Conservation (phyloP, 37 sponge, comb jelly and placozoan species). For the Ianthella basta region DNA sequence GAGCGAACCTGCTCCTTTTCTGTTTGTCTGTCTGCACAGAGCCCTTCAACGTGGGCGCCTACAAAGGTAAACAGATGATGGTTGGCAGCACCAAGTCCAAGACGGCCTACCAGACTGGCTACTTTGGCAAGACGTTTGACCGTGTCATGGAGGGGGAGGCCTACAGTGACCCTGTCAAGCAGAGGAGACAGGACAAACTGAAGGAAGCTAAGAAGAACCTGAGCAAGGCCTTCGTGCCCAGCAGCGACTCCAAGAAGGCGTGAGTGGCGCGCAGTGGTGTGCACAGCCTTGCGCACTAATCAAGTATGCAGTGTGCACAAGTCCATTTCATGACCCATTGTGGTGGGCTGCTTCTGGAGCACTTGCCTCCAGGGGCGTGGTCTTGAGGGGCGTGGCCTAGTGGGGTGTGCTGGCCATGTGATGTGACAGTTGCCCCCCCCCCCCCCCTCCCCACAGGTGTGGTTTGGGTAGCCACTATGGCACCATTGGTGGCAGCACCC, state of each 20-base stretch:
- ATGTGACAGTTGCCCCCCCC: too few species aligned
- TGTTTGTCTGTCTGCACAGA: slow-evolving; percentile 44
- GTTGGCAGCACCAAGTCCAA: slow-evolving; percentile 53
- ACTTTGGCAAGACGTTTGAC: slow-evolving; percentile 79
- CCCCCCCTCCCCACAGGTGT: slow-evolving; percentile 14
- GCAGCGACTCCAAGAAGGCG: slow-evolving; percentile 69
- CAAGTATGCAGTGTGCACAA: not conserved
- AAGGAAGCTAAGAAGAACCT: slow-evolving; percentile 80
- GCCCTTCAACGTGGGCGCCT: slow-evolving; percentile 67
- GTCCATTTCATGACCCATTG: not conserved
- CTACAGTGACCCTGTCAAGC: slow-evolving; percentile 80
- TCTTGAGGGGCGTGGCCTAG: not conserved
- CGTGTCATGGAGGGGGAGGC: slow-evolving; percentile 86
- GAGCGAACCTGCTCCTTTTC: too few species aligned
- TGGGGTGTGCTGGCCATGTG: not conserved
- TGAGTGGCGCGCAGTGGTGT: slow-evolving; percentile 33
- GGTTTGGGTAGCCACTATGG: slow-evolving; percentile 91
- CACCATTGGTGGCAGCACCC: slow-evolving; percentile 64
- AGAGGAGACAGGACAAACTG: slow-evolving; percentile 60
- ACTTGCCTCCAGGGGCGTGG: not conserved
- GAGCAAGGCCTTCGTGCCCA: slow-evolving; percentile 69
- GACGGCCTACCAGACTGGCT: slow-evolving; percentile 71
- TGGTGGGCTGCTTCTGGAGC: not conserved
- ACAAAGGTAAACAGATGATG: slow-evolving; percentile 84
- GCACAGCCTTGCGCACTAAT: not conserved